Conservation (phyloP, 2,888 invertebrate species). For the Phyllotreta striolata region DNA sequence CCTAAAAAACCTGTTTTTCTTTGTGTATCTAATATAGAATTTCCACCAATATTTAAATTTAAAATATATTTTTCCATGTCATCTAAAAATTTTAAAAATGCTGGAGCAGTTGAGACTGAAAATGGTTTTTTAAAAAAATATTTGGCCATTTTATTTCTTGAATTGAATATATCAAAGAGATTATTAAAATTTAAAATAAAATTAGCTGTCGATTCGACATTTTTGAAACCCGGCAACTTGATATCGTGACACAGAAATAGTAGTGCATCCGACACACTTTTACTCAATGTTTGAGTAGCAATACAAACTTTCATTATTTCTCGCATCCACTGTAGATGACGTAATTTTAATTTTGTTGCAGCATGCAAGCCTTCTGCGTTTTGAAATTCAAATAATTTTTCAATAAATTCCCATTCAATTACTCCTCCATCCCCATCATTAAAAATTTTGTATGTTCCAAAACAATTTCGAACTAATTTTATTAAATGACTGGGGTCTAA, state of each 20-base stretch:
- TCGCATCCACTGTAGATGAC: slow-evolving; percentile 19
- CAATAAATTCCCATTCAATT: slow-evolving; percentile 35
- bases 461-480: slow-evolving; percentile 38
- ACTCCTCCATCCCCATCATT: slow-evolving; percentile 22
- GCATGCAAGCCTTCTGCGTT: slow-evolving; percentile 30
- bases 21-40: slow-evolving; percentile 19
- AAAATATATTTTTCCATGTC: slow-evolving; percentile 19
- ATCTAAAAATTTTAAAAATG: slow-evolving; percentile 25
- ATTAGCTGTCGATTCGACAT: slow-evolving; percentile 22
- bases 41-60: slow-evolving; percentile 6
- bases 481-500: slow-evolving; percentile 37
- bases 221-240: neutral
- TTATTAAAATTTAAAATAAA: slow-evolving; percentile 37
- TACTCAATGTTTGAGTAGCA: slow-evolving; percentile 43
- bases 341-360: slow-evolving; percentile 12
- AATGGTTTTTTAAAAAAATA: slow-evolving; percentile 39
- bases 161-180: slow-evolving; percentile 40
- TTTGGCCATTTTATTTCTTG: slow-evolving; percentile 28
- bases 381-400: slow-evolving; percentile 34
- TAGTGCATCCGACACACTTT: slow-evolving; percentile 29
- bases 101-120: slow-evolving; percentile 16
- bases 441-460: slow-evolving; percentile 31
- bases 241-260: slow-evolving; percentile 6
- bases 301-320: slow-evolving; percentile 46
- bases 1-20: slow-evolving; percentile 35